Conservation (phyloP, 2,888 invertebrate species). For the Steinernema carpocapsae region DNA sequence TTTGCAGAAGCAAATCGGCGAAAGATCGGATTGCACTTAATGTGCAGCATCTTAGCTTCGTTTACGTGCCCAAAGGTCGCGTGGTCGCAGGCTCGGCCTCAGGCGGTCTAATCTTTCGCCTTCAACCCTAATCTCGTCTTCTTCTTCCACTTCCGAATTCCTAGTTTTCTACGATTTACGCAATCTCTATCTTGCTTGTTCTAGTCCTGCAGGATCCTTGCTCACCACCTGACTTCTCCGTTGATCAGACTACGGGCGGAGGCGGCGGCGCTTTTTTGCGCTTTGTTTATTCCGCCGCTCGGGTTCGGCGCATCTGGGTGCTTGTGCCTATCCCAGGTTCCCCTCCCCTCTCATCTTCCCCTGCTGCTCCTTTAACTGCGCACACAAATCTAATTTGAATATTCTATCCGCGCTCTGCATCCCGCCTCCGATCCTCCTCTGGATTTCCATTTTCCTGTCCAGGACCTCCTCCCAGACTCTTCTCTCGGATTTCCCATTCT, state of each 20-base stretch:
- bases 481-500: conserved; percentile 33
- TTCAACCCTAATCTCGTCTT: not conserved
- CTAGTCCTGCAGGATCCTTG: not conserved
- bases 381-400: conserved; percentile 29
- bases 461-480: not conserved
- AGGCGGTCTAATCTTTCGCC: not conserved
- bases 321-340: not conserved
- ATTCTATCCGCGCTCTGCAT: conserved; percentile 14
- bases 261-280: conserved; percentile 15
- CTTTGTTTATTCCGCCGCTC: conserved; percentile 24
- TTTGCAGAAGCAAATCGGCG: conserved; percentile 33
- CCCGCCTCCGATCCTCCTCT: not conserved
- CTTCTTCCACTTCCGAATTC: not conserved
- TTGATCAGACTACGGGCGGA: not conserved
- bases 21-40: conserved; percentile 22
- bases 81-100: not conserved
- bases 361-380: conserved; percentile 1
- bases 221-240: not conserved
- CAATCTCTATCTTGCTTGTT: too few relatives aligned
- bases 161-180: too few relatives aligned
- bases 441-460: not conserved
- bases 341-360: not conserved
- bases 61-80: not conserved
- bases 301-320: conserved; percentile 29
- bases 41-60: not conserved